Percentiles rank a stretch among this genome's conserved stretches.
phyloP scores from a whole-genome alignment of 2,888 invertebrate species.

The Pocota personata region DNA sequence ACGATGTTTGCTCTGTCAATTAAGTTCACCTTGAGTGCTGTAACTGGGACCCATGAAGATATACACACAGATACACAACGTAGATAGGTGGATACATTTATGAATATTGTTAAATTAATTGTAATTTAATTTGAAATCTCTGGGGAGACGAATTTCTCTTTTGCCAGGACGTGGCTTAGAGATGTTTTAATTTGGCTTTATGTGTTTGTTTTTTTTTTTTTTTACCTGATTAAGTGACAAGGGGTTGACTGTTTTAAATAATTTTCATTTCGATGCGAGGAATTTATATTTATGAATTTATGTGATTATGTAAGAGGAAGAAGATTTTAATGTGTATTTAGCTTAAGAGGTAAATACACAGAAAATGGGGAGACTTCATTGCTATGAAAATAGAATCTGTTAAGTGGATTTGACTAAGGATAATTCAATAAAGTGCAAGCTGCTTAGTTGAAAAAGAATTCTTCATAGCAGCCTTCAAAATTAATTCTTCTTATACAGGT shows the following conservation, averaged over 20 bases:
- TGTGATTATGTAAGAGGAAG: background rate
- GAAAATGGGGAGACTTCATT: background rate
- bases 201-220: background rate
- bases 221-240: background rate
- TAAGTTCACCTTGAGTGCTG: slow-evolving; percentile 28
- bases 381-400: background rate
- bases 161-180: background rate
- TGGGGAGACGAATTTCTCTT: background rate
- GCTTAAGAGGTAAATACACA: background rate
- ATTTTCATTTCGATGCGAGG: background rate
- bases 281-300: background rate
- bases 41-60: background rate
- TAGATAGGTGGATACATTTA: slow-evolving; percentile 27
- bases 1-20: slow-evolving; percentile 28
- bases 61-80: background rate
- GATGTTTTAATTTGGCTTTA: slow-evolving; percentile 12
- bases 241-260: background rate
- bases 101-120: slow-evolving; percentile 39
- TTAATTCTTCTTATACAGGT: too few relatives aligned
- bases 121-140: slow-evolving; percentile 37
- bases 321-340: background rate
- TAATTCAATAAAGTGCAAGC: background rate
- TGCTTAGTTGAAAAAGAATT: too few relatives aligned
- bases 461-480: too few relatives aligned
- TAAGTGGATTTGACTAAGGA: background rate